Evolutionary conservation across 2,797 vertebrate genomes (phyloP).

Genomic region (Hemibagrus guttatus): DNA sequence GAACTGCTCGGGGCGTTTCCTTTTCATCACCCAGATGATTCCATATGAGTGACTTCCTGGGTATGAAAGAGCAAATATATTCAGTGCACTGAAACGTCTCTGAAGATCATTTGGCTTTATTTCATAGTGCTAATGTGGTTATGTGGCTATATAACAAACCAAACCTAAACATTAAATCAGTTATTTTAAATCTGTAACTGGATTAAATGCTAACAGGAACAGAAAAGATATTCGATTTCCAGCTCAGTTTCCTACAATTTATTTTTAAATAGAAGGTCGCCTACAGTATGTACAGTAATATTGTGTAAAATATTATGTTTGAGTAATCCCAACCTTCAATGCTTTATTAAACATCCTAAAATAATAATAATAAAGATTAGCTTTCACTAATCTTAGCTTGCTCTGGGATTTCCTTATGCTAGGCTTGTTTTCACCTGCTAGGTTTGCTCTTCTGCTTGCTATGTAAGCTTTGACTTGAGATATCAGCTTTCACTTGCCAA

Average conservation of each 20-base stretch:
- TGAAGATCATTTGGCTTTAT: neutral
- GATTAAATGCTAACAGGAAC: neutral
- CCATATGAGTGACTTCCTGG: neutral
- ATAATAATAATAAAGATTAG: too few relatives aligned
- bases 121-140: neutral
- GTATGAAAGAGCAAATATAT: conserved; percentile 25
- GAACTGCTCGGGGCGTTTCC: conserved; percentile 8
- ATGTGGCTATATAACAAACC: neutral
- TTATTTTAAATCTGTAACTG: neutral
- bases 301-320: neutral
- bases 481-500: too few relatives aligned
- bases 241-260: neutral
- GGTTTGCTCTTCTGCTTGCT: neutral
- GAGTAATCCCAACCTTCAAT: neutral
- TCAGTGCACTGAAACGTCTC: neutral
- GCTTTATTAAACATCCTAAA: neutral
- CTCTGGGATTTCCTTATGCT: neutral
- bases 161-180: neutral
- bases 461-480: neutral
- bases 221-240: neutral
- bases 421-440: neutral
- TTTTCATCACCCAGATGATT: conserved; percentile 39
- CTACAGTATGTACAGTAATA: neutral
- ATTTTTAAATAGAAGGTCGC: neutral
- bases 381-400: too few relatives aligned